Percentiles rank a stretch among this genome's conserved stretches.
Conservation (phyloP, 2,797 vertebrate species). For the Xiphorhynchus erythropygius region DNA sequence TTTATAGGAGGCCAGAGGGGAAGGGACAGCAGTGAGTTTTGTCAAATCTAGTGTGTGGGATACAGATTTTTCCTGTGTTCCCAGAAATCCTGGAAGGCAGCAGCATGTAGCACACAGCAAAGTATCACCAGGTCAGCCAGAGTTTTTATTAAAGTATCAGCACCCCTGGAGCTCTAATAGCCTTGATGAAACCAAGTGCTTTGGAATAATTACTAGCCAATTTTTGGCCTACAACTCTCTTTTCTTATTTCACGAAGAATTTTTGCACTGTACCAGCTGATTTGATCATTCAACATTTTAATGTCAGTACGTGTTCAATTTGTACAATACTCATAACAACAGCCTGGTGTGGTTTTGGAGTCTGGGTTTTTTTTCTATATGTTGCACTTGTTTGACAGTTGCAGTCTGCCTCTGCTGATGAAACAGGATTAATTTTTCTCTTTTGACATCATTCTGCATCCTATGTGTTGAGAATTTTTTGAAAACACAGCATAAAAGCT, state of each 20-base stretch:
- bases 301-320: neutral
- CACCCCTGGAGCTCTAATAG: neutral
- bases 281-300: neutral
- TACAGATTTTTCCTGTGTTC: neutral
- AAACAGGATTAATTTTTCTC: neutral
- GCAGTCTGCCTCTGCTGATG: neutral
- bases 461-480: neutral
- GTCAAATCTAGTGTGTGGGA: neutral
- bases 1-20: neutral
- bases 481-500: neutral
- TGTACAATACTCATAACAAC: neutral
- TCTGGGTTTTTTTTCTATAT: accelerated
- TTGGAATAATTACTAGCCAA: neutral
- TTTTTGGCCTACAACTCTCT: neutral
- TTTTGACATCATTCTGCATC: neutral
- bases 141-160: neutral
- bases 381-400: neutral
- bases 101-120: neutral
- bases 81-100: neutral
- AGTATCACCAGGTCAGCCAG: neutral
- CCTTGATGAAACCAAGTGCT: neutral
- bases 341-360: neutral
- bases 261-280: neutral
- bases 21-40: neutral
- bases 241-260: neutral